Evolutionary conservation across 2,797 vertebrate species (phyloP), one percentile per base, ranked within the genome.

Genomic region (Bufotes viridis): DNA sequence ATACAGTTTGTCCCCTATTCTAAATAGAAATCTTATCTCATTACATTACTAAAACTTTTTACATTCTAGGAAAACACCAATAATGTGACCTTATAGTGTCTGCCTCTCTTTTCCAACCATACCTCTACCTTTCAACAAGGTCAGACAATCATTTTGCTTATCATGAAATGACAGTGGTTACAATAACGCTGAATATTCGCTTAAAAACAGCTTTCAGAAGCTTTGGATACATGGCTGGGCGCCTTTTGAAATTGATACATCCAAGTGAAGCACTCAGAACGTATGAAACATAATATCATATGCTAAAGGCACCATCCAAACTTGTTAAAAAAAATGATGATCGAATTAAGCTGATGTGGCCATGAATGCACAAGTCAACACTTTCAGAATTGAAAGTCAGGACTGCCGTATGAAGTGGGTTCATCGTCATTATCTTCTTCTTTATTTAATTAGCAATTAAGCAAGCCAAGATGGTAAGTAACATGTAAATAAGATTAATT

Each of bases 281-380:
- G 78, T 70, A 87, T 60, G 88, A 89, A 89, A 89, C 34, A 18
- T 74, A 63, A 89, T 87, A 63, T 65, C 29, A 51, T 67, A 78
- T 79, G 85, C 85, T 63, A 63, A 79, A 87, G 85, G 85, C 83
- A 83, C 69, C 72, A 80, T 89, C 75, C 42, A 87, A 83, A 84
- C 53, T 84, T 75, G 80, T 75, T 87, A 81, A 84, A 81, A 89
- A 58, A 69, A 57, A 81, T 53, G 74, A 83, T 78, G 79, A 89
- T 89, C 88, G 65, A 87, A 89, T 89, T 89, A 79, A 89, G 88
- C 88, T 89, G 88, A 89, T 87, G 75, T 78, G 69, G 55, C 88
- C 65, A 65, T 57, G 67, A 87, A 61, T 63, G 75, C 63, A 57
- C 83, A 78, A 87, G 88, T 87, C 85, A 87, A 84, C 84, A 87